Evolutionary conservation across 2,797 vertebrate genomes (phyloP).

Genomic region (Artibeus jamaicensis): DNA sequence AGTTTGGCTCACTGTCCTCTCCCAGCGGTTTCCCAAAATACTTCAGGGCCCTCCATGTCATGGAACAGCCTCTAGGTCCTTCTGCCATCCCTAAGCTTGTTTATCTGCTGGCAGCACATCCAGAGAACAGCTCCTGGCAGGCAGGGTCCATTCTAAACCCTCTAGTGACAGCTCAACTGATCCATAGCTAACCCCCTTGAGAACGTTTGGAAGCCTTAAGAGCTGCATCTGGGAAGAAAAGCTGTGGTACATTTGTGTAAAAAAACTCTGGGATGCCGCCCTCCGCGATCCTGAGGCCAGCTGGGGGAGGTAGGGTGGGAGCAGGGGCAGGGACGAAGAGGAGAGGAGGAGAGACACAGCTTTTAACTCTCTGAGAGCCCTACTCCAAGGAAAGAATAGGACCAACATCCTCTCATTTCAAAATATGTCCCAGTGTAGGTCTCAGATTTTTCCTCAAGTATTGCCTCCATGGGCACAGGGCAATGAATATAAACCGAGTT

Average conservation of each 20-base stretch:
- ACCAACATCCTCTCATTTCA: not conserved
- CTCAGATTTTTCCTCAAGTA: not conserved
- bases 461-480: not conserved
- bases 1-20: not conserved
- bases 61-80: not conserved
- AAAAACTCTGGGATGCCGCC: not conserved
- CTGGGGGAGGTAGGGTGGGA: not conserved
- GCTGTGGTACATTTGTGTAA: not conserved
- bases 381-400: not conserved
- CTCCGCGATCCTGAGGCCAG: not conserved
- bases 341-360: not conserved
- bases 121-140: not conserved
- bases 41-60: not conserved
- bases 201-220: not conserved
- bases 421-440: not conserved
- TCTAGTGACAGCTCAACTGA: not conserved
- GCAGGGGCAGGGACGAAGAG: not conserved
- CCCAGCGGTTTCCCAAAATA: not conserved
- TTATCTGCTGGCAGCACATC: not conserved
- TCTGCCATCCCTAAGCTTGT: not conserved
- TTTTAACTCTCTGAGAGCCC: not conserved
- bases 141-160: not conserved
- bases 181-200: not conserved
- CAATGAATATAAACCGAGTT: not conserved
- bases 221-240: not conserved